phyloP scores from a whole-genome alignment of 2,888 invertebrate species.

The Calliphora vomitoria region DNA sequence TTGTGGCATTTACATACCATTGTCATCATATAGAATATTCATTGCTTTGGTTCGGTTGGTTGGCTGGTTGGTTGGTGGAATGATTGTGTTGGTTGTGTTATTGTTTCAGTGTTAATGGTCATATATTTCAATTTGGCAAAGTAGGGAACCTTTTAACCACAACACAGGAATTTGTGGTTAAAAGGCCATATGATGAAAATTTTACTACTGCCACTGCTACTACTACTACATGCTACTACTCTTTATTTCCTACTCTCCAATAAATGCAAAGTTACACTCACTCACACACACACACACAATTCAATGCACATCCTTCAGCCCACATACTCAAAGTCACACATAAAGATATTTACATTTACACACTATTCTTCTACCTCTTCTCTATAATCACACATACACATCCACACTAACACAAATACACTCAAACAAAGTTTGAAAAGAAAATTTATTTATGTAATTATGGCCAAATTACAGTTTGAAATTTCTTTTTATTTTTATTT shows the following conservation, averaged over 20 bases:
- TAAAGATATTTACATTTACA: constrained; percentile 31
- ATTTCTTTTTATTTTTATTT: constrained; percentile 49
- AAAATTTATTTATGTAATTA: constrained; percentile 70
- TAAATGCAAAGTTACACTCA: neutral
- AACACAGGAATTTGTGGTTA: constrained; percentile 73
- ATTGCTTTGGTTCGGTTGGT: constrained; percentile 38
- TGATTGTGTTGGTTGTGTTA: constrained; percentile 39
- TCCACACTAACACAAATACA: neutral
- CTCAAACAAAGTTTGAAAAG: constrained; percentile 44
- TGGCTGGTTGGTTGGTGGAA: neutral
- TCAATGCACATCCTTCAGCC: neutral
- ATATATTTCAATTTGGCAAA: constrained; percentile 73
- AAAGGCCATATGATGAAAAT: constrained; percentile 66
- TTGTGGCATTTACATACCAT: constrained; percentile 40
- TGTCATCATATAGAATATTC: constrained; percentile 68
- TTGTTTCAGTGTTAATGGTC: constrained; percentile 74
- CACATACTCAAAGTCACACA: neutral
- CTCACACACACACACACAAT: too few species aligned
- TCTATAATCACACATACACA: constrained; percentile 14
- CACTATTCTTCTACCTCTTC: neutral
- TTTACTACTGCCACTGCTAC: constrained; percentile 8
- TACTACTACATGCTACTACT: neutral
- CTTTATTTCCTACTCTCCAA: neutral
- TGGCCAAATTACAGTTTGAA: constrained; percentile 70
- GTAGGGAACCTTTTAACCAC: constrained; percentile 72